Base-by-base conservation (phyloP, 2,797 vertebrate genomes). In the Streptopelia turtur region DNA sequence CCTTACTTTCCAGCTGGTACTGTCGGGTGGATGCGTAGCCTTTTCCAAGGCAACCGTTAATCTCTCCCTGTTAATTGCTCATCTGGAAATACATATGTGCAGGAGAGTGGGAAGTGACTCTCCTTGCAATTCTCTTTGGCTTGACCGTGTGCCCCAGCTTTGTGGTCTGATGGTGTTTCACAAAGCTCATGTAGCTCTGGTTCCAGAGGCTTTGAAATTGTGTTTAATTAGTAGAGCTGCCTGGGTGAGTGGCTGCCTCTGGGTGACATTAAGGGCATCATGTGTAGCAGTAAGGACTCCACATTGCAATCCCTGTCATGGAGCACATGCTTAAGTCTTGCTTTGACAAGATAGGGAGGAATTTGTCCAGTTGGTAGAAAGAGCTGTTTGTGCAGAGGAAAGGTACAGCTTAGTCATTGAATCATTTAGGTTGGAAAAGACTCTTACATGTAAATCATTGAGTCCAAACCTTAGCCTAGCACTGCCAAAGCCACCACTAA, bases 21-120 rank as follows among this genome's bases (percentile, higher is more conserved):
- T 28, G 27, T 41, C 66, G 43, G 11, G 31, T 87, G 30, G 83
- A 57, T 80, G 49, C 61, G 39, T 6, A 76, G 59, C 80, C 81
- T 89, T 94, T 87, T 95, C 87, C 94, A 91, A 87, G 78, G 64
- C 87, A 92, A 65, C 92, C 11, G 11, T 95, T 97, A 90, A 91
- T 96, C 96, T 81, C 76, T 74, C 88, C 95, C 89, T 90, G 23
- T 82, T 96, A 97, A 95, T 90, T 91, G 90, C 85, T 93, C 92
- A 72, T 89, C 77, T 85, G 87, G 85, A 90, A 89, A 45, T 77
- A 80, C 31, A 10, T n/a, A 37, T 49, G 86, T 66, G 68, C 69
- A 76, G 74, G 89, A 76, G 39, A 87, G 63, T 0, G 5, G 69
- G 55, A 95, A 45, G 64, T 66, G 37, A 57, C 66, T 68, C 55